Base-by-base conservation (phyloP, 2,797 vertebrate species). In the Adelosebastes latens region DNA sequence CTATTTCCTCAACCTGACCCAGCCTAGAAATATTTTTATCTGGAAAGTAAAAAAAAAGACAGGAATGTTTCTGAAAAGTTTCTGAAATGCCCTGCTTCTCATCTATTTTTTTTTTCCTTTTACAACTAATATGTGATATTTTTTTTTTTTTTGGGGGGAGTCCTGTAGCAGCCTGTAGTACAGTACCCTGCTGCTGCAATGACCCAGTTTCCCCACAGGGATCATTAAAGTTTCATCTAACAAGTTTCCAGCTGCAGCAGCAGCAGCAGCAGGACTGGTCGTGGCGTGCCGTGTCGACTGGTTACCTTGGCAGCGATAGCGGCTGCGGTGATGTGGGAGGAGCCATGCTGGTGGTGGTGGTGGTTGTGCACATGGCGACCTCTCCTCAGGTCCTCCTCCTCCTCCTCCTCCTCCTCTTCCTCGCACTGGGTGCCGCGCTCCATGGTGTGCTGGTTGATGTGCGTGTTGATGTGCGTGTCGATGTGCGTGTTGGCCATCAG, bases 341-440 rank as follows among this genome's bases (percentile, higher is more conserved):
- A 95, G 84, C 93, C 92, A 3, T 94, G 94, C 88, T 95, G 94
- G 83, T 94, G 92, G 14, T 93, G 92, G 29, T 93, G 91, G 87
- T 94, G 93, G 88, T 94, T 98, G 97, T 93, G 98, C 94, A 81
- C 96, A 95, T 87, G 98, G 93, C 93, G 96, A 63, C 96, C 96
- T 55, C 98, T 97, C 92, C 98, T 97, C 92, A 96, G 96, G 34
- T 96, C 95, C 84, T 98, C 97, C 84, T 96, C 95, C 85, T 98
- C 97, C 82, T 99, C 98, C 76, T 99, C 98, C 34, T 99, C 98
- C 79, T 99, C 98, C 89, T 98, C 99, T 1, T 99, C 98, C 93
- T 98, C 98, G 22, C 98, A 99, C 93, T 98, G 98, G 81, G 94
- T 95, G 66, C 92, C 92, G 0, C 93, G 91, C 88, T 95, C 94